Evolutionary conservation across 2,797 vertebrate species (phyloP), one percentile per base, ranked within the genome.

Genomic region (Macropodus opercularis): DNA sequence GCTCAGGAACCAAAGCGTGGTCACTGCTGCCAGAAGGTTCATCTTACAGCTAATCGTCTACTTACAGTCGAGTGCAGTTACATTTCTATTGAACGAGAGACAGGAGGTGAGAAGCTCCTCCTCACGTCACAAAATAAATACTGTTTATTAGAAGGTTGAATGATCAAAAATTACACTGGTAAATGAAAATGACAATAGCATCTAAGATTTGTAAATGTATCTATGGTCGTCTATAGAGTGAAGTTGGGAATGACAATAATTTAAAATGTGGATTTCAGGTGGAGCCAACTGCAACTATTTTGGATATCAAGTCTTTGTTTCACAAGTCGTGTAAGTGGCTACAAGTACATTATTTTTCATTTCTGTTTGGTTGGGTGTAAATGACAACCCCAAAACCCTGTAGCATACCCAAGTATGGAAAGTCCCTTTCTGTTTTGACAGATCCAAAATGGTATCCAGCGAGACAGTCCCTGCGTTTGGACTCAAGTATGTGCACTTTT

Each of bases 391-490:
- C 12, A 17, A 41, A 4, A 19, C 7, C 14, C 19, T 63, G 1
- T 3, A 53, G 2, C 34, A 59, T 35, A 15, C 31, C 15, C 47
- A 47, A n/a, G 56, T n/a, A n/a, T n/a, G 22, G 74, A 18, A 74
- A 32, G 22, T 48, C 56, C 22, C 34, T 75, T 60, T 61, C 26
- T 14, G 52, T 75, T 50, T 52, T 32, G 18, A 31, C 89, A 98
- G 96, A 98, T 89, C 95, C 95, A 17, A 94, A 95, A 71, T 97
- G 95, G 95, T 97, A 97, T 83, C 94, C 96, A 0, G 95, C 96
- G 63, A 93, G 96, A 62, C 96, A 98, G 78, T 96, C 95, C 24
- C 91, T 98, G 58, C 94, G 94, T 75, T 89, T 98, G 83, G 96
- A 97, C 75, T 93, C 96, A 73, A 98, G 96, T 98, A 89, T 82